Base-by-base conservation (phyloP, 2,888 invertebrate species). In the Unio delphinus region DNA sequence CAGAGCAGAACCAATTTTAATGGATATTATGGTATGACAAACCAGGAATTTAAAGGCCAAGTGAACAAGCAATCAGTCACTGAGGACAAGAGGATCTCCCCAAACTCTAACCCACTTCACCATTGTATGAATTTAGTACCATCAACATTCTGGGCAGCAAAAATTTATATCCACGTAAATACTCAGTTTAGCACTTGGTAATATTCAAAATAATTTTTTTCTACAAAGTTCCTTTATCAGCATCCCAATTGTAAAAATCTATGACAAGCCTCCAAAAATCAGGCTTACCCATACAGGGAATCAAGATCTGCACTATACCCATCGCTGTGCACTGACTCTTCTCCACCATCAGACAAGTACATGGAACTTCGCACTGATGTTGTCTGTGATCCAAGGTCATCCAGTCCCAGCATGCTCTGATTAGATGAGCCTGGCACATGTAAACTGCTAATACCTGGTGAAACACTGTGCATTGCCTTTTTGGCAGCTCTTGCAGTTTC, bases 401-500 rank as follows among this genome's bases (percentile, higher is more conserved):
- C 67, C n/a, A 72, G 68, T 55, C 75, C 74, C 64, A 76, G 66
- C 59, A 75, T 72, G 60, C 74, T 70, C 58, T 71, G 69, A 64
- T 74, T 77, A 58, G 74, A 74, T 15, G 72, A 72, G 65, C 68
- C 68, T 58, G 75, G 61, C 20, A 61, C 65, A 64, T 65, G 70
- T 26, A 67, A 20, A n/a, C 67, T 67, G 59, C 67, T 69, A 45
- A 45, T 3, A n/a, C 61, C 61, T 23, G 62, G 54, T n/a, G 17
- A n/a, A 57, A 67, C 28, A 30, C 61, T 65, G 26, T 66, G 57
- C 15, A 61, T 62, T 17, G 79, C 78, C 66, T 78, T 82, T 73
- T 79, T 81, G 1, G 82, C 86, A 45, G 84, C 86, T 66, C 80
- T 81, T 3, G 96, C 96, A 1, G 97, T 97, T 86, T 97, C 96